Evolutionary conservation across 2,888 invertebrate species (phyloP), one percentile per base, ranked within the genome.

Genomic region (Cataglyphis livida): DNA sequence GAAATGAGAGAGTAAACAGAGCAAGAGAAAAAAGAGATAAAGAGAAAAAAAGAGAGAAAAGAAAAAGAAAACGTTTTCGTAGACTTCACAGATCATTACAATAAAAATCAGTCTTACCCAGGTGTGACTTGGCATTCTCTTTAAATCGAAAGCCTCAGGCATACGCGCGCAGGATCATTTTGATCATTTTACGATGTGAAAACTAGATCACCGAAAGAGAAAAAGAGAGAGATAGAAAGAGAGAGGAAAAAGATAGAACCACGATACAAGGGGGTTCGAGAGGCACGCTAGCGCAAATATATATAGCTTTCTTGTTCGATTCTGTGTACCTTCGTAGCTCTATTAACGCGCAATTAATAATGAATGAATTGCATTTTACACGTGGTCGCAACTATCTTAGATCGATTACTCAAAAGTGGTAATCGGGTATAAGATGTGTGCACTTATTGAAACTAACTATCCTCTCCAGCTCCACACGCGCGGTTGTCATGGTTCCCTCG

Each of bases 91-190:
- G 79, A 84, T 83, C 84, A 73, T 91, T 89, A 89, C 88, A 85
- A 90, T 91, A 87, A 87, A 84, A 84, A 91, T 93, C 93, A 93
- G 93, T 93, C 93, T 93, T 93, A 82, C 89, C 92, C 86, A 61
- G 90, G 83, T 91, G 91, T 91, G 91, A 91, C 90, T 91, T 87
- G 91, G 87, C 88, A 86, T 90, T 89, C 85, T 88, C 85, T 91
- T 91, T 86, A 84, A 92, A 92, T 91, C 88, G 85, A 91, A 93
- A 93, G 93, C 92, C 93, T 90, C 93, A 83, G 92, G 91, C 93
- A 92, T 93, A 92, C 89, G 90, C 91, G 89, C 92, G 92, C 92
- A 91, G 88, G 88, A 87, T 86, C 62, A 65, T 82, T 82, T 82
- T 87, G 78, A 79, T 87, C 85, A 83, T 89, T 84, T 79, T 44